phyloP scores from a whole-genome alignment of 1,140 invertebrate genomes.

The Brachionus rubens region DNA sequence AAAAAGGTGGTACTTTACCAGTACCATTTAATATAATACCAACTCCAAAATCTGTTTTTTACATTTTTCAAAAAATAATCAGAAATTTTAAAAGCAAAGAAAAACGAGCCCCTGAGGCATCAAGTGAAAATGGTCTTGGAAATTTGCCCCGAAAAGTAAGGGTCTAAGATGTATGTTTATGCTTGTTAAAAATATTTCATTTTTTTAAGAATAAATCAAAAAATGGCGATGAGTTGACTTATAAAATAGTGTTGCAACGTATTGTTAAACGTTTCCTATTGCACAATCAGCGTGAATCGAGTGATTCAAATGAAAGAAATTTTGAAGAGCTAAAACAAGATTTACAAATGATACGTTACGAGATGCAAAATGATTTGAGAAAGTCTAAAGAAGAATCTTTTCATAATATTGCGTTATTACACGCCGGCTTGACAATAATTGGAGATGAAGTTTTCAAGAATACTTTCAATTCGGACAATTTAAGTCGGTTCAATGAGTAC shows the following conservation, averaged over 20 bases:
- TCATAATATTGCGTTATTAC: constrained; percentile 27
- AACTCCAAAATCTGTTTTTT: constrained; percentile 72
- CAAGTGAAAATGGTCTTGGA: background rate
- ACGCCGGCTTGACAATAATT: constrained; percentile 26
- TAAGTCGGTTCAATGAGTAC: constrained; percentile 31
- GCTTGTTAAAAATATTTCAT: background rate
- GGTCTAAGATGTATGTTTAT: background rate
- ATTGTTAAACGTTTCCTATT: constrained; percentile 45
- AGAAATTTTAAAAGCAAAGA: background rate
- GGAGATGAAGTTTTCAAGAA: constrained; percentile 42
- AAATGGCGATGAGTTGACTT: constrained; percentile 11
- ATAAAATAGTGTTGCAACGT: constrained; percentile 36
- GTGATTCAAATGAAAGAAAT: constrained; percentile 31
- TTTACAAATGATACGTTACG: constrained; percentile 44
- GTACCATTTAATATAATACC: constrained; percentile 83
- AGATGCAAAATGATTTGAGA: constrained; percentile 44
- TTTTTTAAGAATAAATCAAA: constrained; percentile 22
- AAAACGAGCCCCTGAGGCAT: background rate
- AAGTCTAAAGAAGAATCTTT: constrained; percentile 42
- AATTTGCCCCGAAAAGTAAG: too few relatives aligned
- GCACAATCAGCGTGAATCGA: constrained; percentile 42
- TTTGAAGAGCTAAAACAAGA: constrained; percentile 47
- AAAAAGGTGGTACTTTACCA: constrained; percentile 77
- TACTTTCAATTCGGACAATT: background rate
- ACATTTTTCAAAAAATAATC: background rate